These are phyloP conservation scores for Cranoglanis bouderius DNA, from an alignment of 2,113 vertebrate species.

Conservation along the genomic window DNA sequence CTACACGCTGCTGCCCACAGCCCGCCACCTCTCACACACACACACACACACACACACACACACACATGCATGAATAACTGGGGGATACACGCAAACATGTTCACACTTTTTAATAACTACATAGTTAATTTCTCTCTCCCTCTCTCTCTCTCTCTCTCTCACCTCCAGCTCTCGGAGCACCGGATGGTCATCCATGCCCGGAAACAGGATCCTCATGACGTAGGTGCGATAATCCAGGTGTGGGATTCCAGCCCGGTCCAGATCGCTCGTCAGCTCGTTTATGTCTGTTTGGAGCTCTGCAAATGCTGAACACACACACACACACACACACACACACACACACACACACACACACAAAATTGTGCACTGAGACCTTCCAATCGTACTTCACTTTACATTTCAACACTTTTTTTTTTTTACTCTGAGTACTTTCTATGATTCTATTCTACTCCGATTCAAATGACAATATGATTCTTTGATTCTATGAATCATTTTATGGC, in stretches of 20 bases:
- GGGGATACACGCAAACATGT: background rate
- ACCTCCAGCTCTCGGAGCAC: conserved; percentile 96
- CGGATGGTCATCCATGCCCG: conserved; percentile 94
- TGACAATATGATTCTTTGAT: background rate
- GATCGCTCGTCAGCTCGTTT: conserved; percentile 95
- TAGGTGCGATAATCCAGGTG: conserved; percentile 95
- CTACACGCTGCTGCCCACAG: conserved; percentile 90
- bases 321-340: background rate
- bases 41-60: conserved; percentile 29
- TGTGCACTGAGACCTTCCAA: background rate
- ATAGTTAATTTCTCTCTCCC: background rate
- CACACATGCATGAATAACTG: background rate
- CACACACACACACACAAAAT: background rate
- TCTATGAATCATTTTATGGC: background rate
- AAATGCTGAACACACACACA: conserved; percentile 76
- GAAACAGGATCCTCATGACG: conserved; percentile 94
- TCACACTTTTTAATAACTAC: background rate
- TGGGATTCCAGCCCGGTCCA: conserved; percentile 92
- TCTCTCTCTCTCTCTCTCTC: conserved; percentile 5
- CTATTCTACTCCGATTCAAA: background rate
- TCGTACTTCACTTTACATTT: background rate
- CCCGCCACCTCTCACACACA: conserved; percentile 82
- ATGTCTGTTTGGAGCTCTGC: conserved; percentile 97
- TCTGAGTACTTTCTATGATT: background rate
- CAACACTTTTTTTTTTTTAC: background rate